These are phyloP conservation scores for Platyscapa corneri DNA, from an alignment of 1,140 invertebrate genomes.

Conservation along the genomic window DNA sequence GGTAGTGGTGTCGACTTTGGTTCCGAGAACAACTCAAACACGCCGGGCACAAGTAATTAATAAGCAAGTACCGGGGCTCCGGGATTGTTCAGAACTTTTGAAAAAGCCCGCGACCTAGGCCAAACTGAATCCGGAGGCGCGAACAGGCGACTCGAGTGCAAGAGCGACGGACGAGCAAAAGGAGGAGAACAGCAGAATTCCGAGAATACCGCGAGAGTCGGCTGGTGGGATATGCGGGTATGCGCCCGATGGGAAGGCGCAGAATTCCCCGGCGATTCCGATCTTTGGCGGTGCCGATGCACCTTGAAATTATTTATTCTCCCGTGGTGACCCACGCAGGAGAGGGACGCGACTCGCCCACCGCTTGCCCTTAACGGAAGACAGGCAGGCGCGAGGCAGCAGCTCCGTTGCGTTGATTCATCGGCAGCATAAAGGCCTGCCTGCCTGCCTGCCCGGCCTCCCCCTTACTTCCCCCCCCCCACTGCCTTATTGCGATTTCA, in stretches of 20 bases:
- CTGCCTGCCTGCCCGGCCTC: neutral
- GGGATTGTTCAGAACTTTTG: neutral
- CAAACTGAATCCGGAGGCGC: neutral
- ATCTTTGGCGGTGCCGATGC: conserved; percentile 55
- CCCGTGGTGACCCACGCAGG: neutral
- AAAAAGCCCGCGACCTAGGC: neutral
- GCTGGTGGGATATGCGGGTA: neutral
- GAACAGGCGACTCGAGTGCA: neutral
- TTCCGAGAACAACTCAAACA: conserved; percentile 16
- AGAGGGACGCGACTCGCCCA: conserved; percentile 39
- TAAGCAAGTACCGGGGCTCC: neutral
- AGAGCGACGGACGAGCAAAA: neutral
- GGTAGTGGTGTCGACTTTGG: neutral
- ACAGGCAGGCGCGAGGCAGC: neutral
- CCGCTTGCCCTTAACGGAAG: conserved; percentile 54
- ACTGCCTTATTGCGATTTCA: conserved; percentile 19
- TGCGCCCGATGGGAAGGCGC: neutral
- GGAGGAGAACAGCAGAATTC: conserved; percentile 42
- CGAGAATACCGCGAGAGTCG: conserved; percentile 47
- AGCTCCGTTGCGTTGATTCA: conserved; percentile 30
- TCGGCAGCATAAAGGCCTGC: conserved; percentile 23
- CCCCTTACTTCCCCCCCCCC: too few relatives aligned
- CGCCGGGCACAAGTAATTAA: neutral
- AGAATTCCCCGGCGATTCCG: conserved; percentile 43
- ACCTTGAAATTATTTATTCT: conserved; percentile 60